phyloP scores from a whole-genome alignment of 1,140 invertebrate genomes.

The Zaprionus camerounensis region DNA sequence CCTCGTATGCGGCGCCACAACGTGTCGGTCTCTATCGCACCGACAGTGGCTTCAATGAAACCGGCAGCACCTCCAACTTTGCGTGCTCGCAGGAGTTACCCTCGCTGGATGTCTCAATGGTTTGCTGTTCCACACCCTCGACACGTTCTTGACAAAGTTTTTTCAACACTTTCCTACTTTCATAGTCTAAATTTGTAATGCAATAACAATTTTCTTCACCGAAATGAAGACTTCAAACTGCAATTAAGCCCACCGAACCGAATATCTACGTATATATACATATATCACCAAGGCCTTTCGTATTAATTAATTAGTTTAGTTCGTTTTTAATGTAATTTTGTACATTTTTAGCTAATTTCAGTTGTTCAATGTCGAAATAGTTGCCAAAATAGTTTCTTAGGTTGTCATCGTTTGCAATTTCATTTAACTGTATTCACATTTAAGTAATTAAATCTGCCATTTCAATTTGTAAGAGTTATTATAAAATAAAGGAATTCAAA shows the following conservation, averaged over 20 bases:
- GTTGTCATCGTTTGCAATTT: constrained; percentile 42
- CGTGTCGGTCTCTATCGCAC: constrained; percentile 62
- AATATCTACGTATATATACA: neutral
- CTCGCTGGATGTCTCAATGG: constrained; percentile 65
- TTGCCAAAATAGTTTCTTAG: constrained; percentile 51
- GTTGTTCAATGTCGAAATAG: constrained; percentile 20
- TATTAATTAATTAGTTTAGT: constrained; percentile 33
- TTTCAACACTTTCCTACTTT: constrained; percentile 10
- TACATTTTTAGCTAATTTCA: constrained; percentile 34
- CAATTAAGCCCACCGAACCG: constrained; percentile 43
- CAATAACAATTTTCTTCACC: constrained; percentile 52
- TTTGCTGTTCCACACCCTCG: constrained; percentile 76
- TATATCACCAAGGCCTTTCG: constrained; percentile 35
- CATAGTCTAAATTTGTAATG: constrained; percentile 43
- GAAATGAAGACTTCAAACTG: constrained; percentile 24
- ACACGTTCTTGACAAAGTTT: constrained; percentile 54
- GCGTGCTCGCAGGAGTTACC: constrained; percentile 59
- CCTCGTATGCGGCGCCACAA: neutral
- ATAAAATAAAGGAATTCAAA: constrained; percentile 15
- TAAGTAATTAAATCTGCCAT: neutral
- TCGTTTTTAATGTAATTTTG: constrained; percentile 8
- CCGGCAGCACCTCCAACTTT: constrained; percentile 65
- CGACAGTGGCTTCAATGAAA: constrained; percentile 83
- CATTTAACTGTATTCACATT: constrained; percentile 25
- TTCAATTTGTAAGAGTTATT: constrained; percentile 4